Conservation (phyloP, 2,888 invertebrate genomes). For the Xestia c-nigrum region DNA sequence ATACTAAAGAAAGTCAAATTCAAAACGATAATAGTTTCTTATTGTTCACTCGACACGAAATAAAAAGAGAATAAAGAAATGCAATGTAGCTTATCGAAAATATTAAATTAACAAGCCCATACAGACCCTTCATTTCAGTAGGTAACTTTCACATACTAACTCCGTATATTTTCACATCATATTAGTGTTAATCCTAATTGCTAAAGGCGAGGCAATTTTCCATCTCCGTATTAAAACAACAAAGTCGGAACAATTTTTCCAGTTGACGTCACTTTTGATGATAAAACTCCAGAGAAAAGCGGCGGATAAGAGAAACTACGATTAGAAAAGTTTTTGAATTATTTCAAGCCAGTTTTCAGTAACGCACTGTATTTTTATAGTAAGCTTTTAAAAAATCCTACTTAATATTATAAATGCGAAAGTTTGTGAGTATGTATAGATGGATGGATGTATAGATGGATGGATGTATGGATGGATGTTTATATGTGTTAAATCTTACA, state of each 20-base stretch:
- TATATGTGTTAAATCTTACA: too few species aligned
- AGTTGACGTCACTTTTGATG: conserved; percentile 33
- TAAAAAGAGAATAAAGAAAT: too few species aligned
- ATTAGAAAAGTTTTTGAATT: background rate
- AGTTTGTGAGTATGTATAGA: too few species aligned
- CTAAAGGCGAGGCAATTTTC: conserved; percentile 32
- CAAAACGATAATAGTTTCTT: too few species aligned
- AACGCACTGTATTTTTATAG: background rate
- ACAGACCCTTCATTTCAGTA: background rate
- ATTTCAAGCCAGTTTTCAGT: background rate
- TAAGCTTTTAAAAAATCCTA: background rate
- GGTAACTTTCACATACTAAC: background rate
- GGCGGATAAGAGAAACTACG: background rate
- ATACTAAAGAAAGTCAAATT: background rate
- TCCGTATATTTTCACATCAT: background rate
- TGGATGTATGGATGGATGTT: too few species aligned
- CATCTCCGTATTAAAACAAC: conserved; percentile 23
- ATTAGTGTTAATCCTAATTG: conserved; percentile 35
- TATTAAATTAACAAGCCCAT: too few species aligned
- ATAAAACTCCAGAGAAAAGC: conserved; percentile 15
- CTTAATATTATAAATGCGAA: too few species aligned
- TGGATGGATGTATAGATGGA: too few species aligned
- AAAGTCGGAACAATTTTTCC: conserved; percentile 35
- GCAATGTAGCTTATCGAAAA: too few species aligned
- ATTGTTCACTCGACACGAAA: too few species aligned